Conservation (phyloP, 2,797 vertebrate species). For the Carduelis carduelis region DNA sequence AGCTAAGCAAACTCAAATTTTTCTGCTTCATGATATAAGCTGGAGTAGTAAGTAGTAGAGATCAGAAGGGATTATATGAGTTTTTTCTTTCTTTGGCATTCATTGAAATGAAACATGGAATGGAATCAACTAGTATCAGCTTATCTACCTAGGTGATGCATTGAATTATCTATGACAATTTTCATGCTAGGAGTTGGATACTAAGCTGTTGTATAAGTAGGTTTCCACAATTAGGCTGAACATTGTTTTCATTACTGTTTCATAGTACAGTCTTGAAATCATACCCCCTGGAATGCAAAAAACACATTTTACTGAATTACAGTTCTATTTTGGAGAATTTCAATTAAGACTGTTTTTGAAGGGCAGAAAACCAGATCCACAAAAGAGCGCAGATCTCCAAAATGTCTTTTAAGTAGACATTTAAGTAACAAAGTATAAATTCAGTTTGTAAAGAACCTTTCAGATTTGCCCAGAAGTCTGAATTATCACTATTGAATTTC, state of each 20-base stretch:
- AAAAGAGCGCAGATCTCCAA: background rate
- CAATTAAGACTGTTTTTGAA: background rate
- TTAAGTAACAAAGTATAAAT: background rate
- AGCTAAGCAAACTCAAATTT: background rate
- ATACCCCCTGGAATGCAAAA: background rate
- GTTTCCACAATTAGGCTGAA: background rate
- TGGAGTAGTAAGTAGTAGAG: background rate
- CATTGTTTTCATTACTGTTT: background rate
- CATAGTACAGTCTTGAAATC: background rate
- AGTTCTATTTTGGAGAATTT: background rate
- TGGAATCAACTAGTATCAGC: background rate
- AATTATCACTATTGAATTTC: background rate
- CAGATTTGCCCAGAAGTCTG: background rate
- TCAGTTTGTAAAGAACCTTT: background rate
- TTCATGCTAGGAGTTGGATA: background rate
- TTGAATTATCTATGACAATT: background rate
- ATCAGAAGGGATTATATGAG: background rate
- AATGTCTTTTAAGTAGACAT: background rate
- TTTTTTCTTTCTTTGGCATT: background rate
- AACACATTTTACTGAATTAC: background rate
- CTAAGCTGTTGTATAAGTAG: background rate
- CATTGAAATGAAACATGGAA: background rate
- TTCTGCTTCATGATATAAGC: background rate
- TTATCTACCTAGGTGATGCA: background rate
- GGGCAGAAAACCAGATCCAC: background rate